Evolutionary conservation across 2,797 vertebrate species (phyloP).

Genomic region (Acestrorhynchus altus): DNA sequence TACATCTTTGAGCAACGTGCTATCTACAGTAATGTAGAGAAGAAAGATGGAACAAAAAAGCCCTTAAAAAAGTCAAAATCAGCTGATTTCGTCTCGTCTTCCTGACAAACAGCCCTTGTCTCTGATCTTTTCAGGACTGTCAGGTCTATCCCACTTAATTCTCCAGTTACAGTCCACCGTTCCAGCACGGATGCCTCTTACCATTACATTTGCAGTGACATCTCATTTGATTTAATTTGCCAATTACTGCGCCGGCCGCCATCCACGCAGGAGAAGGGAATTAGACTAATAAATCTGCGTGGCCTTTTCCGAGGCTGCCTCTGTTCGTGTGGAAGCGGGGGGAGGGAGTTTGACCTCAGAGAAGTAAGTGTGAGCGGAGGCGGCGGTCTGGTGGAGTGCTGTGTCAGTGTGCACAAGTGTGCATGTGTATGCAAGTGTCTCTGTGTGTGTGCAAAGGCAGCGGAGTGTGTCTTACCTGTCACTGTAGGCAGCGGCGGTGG

Average conservation of each 20-base stretch:
- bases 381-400: slow-evolving; percentile 32
- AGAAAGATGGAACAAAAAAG: slow-evolving; percentile 11
- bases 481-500: slow-evolving; percentile 96
- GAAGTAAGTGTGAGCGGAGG: slow-evolving; percentile 48
- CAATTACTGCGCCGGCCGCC: slow-evolving; percentile 60
- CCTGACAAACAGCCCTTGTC: slow-evolving; percentile 42
- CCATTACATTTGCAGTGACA: slow-evolving; percentile 64
- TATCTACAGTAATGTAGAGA: slow-evolving; percentile 35
- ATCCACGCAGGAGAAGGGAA: slow-evolving; percentile 57
- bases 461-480: slow-evolving; percentile 87
- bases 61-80: slow-evolving; percentile 19
- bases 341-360: slow-evolving; percentile 56
- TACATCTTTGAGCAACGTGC: slow-evolving; percentile 37
- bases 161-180: slow-evolving; percentile 41
- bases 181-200: slow-evolving; percentile 44
- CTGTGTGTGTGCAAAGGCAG: slow-evolving; percentile 41
- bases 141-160: slow-evolving; percentile 58
- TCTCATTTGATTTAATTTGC: slow-evolving; percentile 69
- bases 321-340: slow-evolving; percentile 40
- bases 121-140: slow-evolving; percentile 56
- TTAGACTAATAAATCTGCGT: slow-evolving; percentile 66
- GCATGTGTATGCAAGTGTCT: background rate
- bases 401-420: background rate
- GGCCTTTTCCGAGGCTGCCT: slow-evolving; percentile 53
- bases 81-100: slow-evolving; percentile 44